Percentiles rank a stretch among this genome's conserved stretches.
These are phyloP conservation scores for Rhadinocentrus ornatus DNA, from an alignment of 2,797 vertebrate genomes.

Conservation along the genomic window DNA sequence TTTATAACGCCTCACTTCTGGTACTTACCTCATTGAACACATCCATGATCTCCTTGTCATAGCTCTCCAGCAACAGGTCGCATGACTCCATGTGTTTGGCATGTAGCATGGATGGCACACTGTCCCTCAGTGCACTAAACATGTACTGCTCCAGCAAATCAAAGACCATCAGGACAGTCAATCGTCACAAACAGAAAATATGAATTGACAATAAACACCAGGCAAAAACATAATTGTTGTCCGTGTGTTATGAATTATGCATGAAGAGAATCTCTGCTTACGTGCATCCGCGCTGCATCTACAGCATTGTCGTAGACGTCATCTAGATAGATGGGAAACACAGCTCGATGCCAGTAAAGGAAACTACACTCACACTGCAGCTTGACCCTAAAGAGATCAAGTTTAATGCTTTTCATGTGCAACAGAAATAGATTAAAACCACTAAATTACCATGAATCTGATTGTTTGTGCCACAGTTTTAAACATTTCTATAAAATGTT, in stretches of 20 bases:
- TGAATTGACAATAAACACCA: neutral
- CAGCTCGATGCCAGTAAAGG: constrained; percentile 96
- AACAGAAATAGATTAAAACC: too few relatives aligned
- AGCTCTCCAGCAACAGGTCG: constrained; percentile 91
- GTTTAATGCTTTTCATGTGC: neutral
- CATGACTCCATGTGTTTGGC: constrained; percentile 92
- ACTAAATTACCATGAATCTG: too few relatives aligned
- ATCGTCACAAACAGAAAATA: constrained; percentile 1
- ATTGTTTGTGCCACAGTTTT: too few relatives aligned
- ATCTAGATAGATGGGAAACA: constrained; percentile 98
- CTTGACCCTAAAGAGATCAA: constrained; percentile 83
- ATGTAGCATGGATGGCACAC: constrained; percentile 93
- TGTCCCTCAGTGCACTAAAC: constrained; percentile 96
- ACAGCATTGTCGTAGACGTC: constrained; percentile 96
- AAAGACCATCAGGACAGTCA: neutral
- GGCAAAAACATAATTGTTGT: neutral
- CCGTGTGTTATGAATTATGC: too few relatives aligned
- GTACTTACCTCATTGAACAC: constrained; percentile 90
- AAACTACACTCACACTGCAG: constrained; percentile 96
- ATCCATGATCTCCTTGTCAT: constrained; percentile 95
- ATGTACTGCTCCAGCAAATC: constrained; percentile 88
- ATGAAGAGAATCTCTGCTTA: constrained; percentile 72
- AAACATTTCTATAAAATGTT: too few relatives aligned
- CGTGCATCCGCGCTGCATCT: constrained; percentile 94
- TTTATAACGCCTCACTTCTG: neutral